Percentiles rank a stretch among this genome's conserved stretches.
Conservation (phyloP, 2,888 invertebrate genomes). For the Halictus ligatus region DNA sequence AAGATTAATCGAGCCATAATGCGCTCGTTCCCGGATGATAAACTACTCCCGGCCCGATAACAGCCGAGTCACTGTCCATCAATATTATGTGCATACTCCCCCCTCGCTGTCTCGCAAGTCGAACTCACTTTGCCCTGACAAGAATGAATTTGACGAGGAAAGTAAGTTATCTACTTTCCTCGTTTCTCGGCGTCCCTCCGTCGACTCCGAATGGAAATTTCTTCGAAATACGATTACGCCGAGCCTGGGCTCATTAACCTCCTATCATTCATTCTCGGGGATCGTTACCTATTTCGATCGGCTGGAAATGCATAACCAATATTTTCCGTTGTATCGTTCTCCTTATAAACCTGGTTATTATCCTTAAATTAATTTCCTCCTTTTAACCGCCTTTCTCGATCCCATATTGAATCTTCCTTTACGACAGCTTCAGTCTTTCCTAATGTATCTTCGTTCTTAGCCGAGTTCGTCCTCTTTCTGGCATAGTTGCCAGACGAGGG, state of each 20-base stretch:
- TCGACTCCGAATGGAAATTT: conserved; percentile 55
- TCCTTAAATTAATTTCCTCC: not conserved
- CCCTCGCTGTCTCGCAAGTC: conserved; percentile 55
- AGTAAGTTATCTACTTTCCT: conserved; percentile 71
- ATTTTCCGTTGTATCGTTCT: not conserved
- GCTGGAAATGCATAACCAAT: conserved; percentile 31
- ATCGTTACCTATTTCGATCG: conserved; percentile 41
- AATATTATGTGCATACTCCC: conserved; percentile 76
- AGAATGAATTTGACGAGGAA: conserved; percentile 67
- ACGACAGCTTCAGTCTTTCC: not conserved
- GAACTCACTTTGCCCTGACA: conserved; percentile 72
- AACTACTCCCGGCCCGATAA: conserved; percentile 77
- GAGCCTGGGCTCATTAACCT: conserved; percentile 61
- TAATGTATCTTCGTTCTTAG: not conserved
- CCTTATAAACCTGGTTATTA: not conserved
- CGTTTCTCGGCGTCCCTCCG: conserved; percentile 50
- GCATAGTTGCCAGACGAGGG: too few relatives aligned
- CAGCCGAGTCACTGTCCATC: conserved; percentile 82
- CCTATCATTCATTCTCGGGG: conserved; percentile 57
- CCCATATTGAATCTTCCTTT: not conserved
- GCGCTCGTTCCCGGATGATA: conserved; percentile 81
- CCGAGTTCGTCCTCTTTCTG: not conserved
- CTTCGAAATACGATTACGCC: conserved; percentile 63
- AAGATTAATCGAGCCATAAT: conserved; percentile 83
- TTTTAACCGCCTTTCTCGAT: not conserved